Evolutionary conservation across 92 coral and sea anemone genomes (phyloP), one percentile per base, ranked within the genome.

Genomic region (Montipora capitata): DNA sequence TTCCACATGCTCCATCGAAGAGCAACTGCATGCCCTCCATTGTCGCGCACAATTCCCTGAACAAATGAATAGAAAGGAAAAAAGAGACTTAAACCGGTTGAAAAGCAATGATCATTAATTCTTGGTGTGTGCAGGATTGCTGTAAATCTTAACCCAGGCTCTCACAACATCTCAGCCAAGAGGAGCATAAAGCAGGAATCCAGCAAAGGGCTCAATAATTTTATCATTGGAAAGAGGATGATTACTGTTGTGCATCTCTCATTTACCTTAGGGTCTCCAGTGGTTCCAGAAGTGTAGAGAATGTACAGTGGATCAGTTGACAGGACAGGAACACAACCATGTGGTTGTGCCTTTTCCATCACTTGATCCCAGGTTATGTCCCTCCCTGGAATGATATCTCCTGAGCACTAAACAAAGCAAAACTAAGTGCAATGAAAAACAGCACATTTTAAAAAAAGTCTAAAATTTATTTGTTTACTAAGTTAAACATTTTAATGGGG

Each of bases 21-120:
- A 49, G 98, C 98, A 1, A 97, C 99, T 62, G 98, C 99, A 92
- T 97, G 96, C 15, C 99, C 99, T 18, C 99, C 99, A 85, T 96
- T 95, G 6, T 88, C 94, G 12, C 98, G 98, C 2, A 97, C 99
- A 82, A 95, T 91, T 39, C 99, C 99, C 98, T 97, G 27, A 58
- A 42, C 9, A 72, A 58, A 27, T 49, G 4, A 54, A 40, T 15
- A 18, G 10, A 15, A 39, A 13, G 16, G 42, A 15, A 63, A 63
- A 2, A 16, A 17, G 67, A 1, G 3, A 17, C 10, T 20, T 0
- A 17, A 7, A 63, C 18, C 0, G 12, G 8, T 8, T 54, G 16
- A 54, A 54, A 54, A 12, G 16, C 12, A 54, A 54, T 0, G 61
- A 54, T 10, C 16, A 54, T 54, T 54, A 27, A 27, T 27, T 27